phyloP scores from a whole-genome alignment of 53 echinoderm and acorn worm species.

The Henricia sp. region DNA sequence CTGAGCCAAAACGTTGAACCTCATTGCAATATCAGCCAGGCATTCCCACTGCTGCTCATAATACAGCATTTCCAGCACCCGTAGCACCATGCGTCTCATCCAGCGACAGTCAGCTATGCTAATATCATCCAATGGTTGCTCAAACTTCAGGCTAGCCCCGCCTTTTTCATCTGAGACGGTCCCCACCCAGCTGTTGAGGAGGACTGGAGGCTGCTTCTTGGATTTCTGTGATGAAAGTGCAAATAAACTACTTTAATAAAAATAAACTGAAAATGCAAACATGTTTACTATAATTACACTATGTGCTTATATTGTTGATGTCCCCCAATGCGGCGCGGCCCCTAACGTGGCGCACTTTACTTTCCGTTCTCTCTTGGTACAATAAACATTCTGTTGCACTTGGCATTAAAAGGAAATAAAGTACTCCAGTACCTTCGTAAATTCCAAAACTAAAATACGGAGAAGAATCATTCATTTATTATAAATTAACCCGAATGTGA shows the following conservation, averaged over 20 bases:
- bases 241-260: background rate
- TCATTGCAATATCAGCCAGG: constrained; percentile 94
- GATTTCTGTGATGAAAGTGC: constrained; percentile 37
- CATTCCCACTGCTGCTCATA: constrained; percentile 97
- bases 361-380: too few relatives aligned
- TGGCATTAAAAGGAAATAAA: too few relatives aligned
- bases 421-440: too few relatives aligned
- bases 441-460: too few relatives aligned
- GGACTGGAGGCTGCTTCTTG: constrained; percentile 60
- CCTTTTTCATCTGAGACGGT: constrained; percentile 88
- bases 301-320: too few relatives aligned
- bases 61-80: constrained; percentile 93
- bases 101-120: constrained; percentile 91
- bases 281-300: too few relatives aligned
- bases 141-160: constrained; percentile 97
- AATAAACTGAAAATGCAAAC: background rate
- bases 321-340: too few relatives aligned
- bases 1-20: constrained; percentile 91
- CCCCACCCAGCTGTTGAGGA: constrained; percentile 87
- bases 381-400: too few relatives aligned
- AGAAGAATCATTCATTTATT: too few relatives aligned
- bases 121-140: constrained; percentile 78
- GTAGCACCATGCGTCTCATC: constrained; percentile 87
- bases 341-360: too few relatives aligned
- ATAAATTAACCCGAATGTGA: too few relatives aligned